phyloP scores from a whole-genome alignment of 2,888 invertebrate species.

The Phanerotoma sp. region DNA sequence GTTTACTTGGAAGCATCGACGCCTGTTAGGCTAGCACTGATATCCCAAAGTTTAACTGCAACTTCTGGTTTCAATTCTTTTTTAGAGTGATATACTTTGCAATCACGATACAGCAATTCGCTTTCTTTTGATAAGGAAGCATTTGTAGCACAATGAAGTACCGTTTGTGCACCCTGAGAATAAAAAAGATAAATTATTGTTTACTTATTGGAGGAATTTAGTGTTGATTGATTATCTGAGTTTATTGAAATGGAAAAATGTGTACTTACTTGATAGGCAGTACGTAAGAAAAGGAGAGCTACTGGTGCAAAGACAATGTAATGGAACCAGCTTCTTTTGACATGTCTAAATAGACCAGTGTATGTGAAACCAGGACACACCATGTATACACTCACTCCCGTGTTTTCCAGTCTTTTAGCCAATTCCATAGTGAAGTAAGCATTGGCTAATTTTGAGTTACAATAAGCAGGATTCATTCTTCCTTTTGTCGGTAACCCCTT shows the following conservation, averaged over 20 bases:
- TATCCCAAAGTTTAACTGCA: conserved; percentile 70
- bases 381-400: conserved; percentile 66
- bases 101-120: conserved; percentile 77
- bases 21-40: conserved; percentile 62
- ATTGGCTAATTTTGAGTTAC: conserved; percentile 78
- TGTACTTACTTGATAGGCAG: conserved; percentile 66
- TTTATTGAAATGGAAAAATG: not conserved
- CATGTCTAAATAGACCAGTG: conserved; percentile 72
- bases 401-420: conserved; percentile 61
- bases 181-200: conserved; percentile 21
- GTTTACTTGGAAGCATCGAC: conserved; percentile 9
- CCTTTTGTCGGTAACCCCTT: conserved; percentile 56
- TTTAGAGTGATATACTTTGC: conserved; percentile 65
- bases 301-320: conserved; percentile 71
- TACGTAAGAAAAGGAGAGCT: conserved; percentile 70
- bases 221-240: not conserved
- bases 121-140: conserved; percentile 62
- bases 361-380: conserved; percentile 81
- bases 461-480: conserved; percentile 66
- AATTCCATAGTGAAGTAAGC: conserved; percentile 70
- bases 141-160: conserved; percentile 76
- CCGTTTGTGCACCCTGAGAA: conserved; percentile 75
- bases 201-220: not conserved
- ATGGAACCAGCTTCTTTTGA: conserved; percentile 68
- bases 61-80: conserved; percentile 65